Evolutionary conservation across 2,797 vertebrate genomes (phyloP), one percentile per base, ranked within the genome.

Genomic region (Gadopsis marmoratus): DNA sequence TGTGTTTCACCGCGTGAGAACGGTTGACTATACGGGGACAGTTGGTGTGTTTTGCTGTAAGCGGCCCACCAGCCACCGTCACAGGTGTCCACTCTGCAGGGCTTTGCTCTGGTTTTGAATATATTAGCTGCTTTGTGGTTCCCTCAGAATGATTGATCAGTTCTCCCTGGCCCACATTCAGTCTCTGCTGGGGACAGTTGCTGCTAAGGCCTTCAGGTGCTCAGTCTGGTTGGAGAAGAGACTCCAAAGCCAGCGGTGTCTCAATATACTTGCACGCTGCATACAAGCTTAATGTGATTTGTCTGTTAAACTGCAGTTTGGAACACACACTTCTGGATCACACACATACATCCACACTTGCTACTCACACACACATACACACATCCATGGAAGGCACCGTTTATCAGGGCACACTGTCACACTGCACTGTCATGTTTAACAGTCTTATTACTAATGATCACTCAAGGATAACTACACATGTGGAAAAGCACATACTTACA

Each of bases 121-220:
- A 78, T 88, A 79, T 89, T 60, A 78, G 64, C 83, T 29, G 71
- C 81, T 83, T 79, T 39, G 59, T 76, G 73, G 60, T 48, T 89
- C 79, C 85, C 67, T 69, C 53, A 29, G 74, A 86, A 85, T 90
- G 91, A 93, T 86, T 82, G 89, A 94, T 91, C 71, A 75, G 79
- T 79, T 88, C 88, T 84, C 74, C 61, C 51, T 86, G 78, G 74
- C 62, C 82, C 78, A 87, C 86, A 86, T 93, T 85, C 86, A 81
- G 79, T 61, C 65, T 85, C 75, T 74, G 76, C 79, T 80, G 54
- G 77, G 72, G 85, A 62, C 79, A 73, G 75, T 80, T 76, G 37
- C 45, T 75, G 66, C 68, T 75, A 48, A 74, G 69, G 60, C 84
- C 78, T 81, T 72, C 33, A 77, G 85, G 85, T 84, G 66, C 35